These are phyloP conservation scores for Rhinolophus sinicus DNA, from an alignment of 2,113 vertebrate genomes.

Conservation along the genomic window DNA sequence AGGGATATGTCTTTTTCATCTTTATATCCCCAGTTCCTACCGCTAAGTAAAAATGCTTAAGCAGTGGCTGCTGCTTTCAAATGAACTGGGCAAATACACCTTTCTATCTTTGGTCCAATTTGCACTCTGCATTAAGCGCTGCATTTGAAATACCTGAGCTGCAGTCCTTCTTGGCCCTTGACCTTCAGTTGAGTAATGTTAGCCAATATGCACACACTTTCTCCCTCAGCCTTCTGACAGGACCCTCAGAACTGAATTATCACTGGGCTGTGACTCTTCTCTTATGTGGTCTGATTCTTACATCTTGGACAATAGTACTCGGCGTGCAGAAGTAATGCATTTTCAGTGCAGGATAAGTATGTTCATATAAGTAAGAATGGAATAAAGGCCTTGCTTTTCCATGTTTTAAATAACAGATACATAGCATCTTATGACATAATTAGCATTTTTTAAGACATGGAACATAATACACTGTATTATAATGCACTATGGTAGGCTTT, in stretches of 20 bases:
- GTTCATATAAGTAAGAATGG: slow-evolving; percentile 59
- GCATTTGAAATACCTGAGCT: neutral
- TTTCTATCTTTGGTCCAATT: slow-evolving; percentile 26
- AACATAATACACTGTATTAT: slow-evolving; percentile 84
- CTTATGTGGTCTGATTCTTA: slow-evolving; percentile 11
- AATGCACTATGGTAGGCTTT: slow-evolving; percentile 74
- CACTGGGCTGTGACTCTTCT: neutral
- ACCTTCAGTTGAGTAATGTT: neutral
- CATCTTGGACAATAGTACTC: slow-evolving; percentile 30
- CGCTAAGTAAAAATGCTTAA: neutral
- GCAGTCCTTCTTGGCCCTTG: neutral
- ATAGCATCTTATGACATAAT: slow-evolving; percentile 74
- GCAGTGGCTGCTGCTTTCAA: neutral
- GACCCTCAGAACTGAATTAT: neutral
- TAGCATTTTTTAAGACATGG: slow-evolving; percentile 76
- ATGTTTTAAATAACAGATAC: slow-evolving; percentile 73
- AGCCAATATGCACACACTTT: neutral
- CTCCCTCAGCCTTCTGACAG: neutral
- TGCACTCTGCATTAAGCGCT: neutral
- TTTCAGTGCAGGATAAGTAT: slow-evolving; percentile 56
- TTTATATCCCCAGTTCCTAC: neutral
- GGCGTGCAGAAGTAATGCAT: slow-evolving; percentile 29
- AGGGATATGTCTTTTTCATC: neutral
- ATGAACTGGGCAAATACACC: neutral
- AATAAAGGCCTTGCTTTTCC: slow-evolving; percentile 64